These are phyloP conservation scores for Lepilemur ruficaudatus DNA, from an alignment of 2,797 vertebrate species.

Conservation along the genomic window DNA sequence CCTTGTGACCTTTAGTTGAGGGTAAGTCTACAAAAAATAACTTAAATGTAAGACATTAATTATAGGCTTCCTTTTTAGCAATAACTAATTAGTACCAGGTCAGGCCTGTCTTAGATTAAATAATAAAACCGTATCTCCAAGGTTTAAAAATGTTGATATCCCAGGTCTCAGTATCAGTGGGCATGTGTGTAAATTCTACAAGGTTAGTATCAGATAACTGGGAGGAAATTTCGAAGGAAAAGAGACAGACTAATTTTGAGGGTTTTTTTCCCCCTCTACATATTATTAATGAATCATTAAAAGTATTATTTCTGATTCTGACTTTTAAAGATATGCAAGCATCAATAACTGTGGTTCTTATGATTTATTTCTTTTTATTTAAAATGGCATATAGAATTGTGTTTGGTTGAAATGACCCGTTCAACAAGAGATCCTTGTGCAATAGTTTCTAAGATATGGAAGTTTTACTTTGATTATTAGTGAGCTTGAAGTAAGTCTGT, in stretches of 20 bases:
- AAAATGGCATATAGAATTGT: not conserved
- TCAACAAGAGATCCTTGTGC: not conserved
- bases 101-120: not conserved
- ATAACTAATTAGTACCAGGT: not conserved
- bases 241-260: not conserved
- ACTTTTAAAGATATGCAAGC: not conserved
- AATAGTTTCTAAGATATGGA: not conserved
- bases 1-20: not conserved
- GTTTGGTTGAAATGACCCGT: not conserved
- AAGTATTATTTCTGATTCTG: not conserved
- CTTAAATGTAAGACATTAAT: not conserved
- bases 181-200: not conserved
- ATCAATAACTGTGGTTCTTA: not conserved
- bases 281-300: not conserved
- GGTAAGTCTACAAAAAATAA: not conserved
- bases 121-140: not conserved
- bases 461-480: not conserved
- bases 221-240: not conserved
- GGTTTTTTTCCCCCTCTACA: not conserved
- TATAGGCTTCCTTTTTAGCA: not conserved
- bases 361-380: not conserved
- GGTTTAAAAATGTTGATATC: not conserved
- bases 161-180: not conserved
- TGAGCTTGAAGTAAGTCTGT: not conserved
- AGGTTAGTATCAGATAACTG: not conserved